Conservation (phyloP, 2,888 invertebrate genomes). For the Cloeon dipterum region DNA sequence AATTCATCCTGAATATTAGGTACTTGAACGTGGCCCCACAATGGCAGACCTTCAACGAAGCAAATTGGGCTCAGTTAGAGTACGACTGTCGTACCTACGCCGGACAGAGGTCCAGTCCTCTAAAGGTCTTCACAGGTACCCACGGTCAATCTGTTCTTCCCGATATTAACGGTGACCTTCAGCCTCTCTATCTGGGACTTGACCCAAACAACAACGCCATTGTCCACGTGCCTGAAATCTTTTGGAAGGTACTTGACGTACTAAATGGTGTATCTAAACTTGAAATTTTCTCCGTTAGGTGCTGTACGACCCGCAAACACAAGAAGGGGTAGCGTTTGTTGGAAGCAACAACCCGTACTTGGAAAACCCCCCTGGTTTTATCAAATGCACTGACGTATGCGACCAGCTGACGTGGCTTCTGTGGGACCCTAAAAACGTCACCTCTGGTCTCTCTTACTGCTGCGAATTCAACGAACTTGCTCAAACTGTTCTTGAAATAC, state of each 20-base stretch:
- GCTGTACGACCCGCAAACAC: not conserved
- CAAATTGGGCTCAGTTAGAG: not conserved
- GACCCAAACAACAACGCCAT: too few relatives aligned
- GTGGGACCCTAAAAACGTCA: not conserved
- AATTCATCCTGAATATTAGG: too few relatives aligned
- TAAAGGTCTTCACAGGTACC: not conserved
- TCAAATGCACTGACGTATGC: not conserved
- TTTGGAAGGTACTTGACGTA: too few relatives aligned
- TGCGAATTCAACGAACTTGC: not conserved
- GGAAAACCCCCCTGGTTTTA: not conserved
- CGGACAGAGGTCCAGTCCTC: not conserved
- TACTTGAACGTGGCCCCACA: not conserved
- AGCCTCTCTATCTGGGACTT: not conserved
- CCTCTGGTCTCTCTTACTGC: not conserved
- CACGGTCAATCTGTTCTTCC: not conserved
- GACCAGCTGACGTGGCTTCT: not conserved
- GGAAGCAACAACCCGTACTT: not conserved
- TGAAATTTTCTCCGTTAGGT: too few relatives aligned
- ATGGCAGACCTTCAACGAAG: not conserved
- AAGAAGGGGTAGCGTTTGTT: not conserved
- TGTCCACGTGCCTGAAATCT: not conserved
- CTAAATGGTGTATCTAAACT: too few relatives aligned
- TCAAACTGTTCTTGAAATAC: not conserved
- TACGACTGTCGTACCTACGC: not conserved
- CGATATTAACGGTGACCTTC: not conserved